Evolutionary conservation across 2,888 invertebrate genomes (phyloP), one percentile per base, ranked within the genome.

Genomic region (Pecten maximus): DNA sequence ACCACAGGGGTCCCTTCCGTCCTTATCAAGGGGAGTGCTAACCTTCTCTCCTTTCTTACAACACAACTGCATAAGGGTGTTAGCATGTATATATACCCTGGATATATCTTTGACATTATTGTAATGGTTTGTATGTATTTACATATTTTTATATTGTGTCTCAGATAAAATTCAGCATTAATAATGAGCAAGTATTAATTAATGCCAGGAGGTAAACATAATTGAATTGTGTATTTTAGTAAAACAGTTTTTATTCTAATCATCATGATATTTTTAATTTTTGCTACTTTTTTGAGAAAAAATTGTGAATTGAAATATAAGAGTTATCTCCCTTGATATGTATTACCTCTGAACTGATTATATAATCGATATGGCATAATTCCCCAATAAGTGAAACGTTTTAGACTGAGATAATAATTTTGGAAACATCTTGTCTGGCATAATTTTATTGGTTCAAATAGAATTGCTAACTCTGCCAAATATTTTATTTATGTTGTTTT

Each of bases 1-100:
- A 92, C 93, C 95, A 94, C 93, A 93, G 95, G 94, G 96, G 94
- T 95, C 96, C 96, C 95, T 96, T 98, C 98, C 98, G 98, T 98
- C 98, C 98, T 99, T 98, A 98, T 98, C 98, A 98, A 99, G 98
- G 97, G 97, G 97, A 97, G 97, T 97, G 97, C 97, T 97, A 97
- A 97, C 97, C 97, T 96, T 97, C 99, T 99, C 99, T 99, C 99
- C 99, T 99, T 98, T 98, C 98, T 98, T 98, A 98, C 98, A 98
- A 98, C 98, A 94, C 94, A 92, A n/a, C 60, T 15, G n/a, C n/a
- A 10, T 74, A 12, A 23, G 74, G 74, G 28, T 2, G 16, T 6
- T 6, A 10, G 3, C 15, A 0, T 28, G 74, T 74, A 74, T 74
- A 74, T 74, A 74, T 74, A 74, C 74, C 8, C 15, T n/a, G 19